Conservation (phyloP, 2,113 vertebrate genomes). For the Calyptomena viridis region DNA sequence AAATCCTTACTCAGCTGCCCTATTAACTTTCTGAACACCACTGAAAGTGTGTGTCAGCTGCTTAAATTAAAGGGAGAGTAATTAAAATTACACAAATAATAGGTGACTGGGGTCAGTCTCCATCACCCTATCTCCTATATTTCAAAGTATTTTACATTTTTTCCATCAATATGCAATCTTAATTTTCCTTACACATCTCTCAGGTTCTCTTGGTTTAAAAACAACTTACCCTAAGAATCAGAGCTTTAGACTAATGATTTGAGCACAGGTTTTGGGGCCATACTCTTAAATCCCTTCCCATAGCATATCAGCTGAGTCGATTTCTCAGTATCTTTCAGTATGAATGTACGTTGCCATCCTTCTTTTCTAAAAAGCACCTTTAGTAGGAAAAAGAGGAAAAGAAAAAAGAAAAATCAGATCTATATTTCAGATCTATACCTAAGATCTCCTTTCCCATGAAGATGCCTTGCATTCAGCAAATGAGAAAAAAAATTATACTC, state of each 20-base stretch:
- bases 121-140: conserved; percentile 62
- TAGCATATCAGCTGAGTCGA: neutral
- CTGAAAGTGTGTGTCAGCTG: conserved; percentile 68
- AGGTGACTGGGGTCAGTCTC: conserved; percentile 65
- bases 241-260: neutral
- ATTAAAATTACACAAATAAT: conserved; percentile 77
- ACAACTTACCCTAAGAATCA: neutral
- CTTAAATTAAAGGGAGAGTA: conserved; percentile 71
- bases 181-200: conserved; percentile 46
- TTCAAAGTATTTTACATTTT: conserved; percentile 68
- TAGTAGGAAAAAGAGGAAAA: neutral
- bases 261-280: neutral
- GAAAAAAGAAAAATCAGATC: neutral
- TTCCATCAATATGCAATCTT: conserved; percentile 72
- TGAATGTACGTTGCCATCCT: neutral
- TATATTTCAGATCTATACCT: neutral
- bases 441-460: neutral
- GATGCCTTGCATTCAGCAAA: neutral
- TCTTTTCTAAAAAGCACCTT: neutral
- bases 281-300: neutral
- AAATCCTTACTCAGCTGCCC: conserved; percentile 71
- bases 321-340: neutral
- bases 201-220: conserved; percentile 24
- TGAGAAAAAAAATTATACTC: neutral
- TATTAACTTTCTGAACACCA: conserved; percentile 73